A percentile compares a stretch with the other conserved stretches of the same genome.
Conservation (phyloP, 2,797 vertebrate species). For the Onychomys arenicola region DNA sequence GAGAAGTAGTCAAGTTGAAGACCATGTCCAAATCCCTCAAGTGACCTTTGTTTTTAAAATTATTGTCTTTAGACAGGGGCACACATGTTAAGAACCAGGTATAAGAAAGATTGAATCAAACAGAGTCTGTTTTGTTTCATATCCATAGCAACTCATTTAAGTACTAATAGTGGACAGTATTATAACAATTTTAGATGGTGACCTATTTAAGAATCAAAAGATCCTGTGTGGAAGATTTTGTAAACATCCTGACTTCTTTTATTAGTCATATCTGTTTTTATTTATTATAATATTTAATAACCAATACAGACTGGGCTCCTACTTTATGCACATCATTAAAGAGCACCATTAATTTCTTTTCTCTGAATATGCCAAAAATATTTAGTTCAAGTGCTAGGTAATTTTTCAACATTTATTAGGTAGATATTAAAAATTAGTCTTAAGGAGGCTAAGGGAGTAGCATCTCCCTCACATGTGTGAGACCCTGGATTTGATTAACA, state of each 20-base stretch:
- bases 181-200: conserved; percentile 12
- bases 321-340: neutral
- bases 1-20: conserved; percentile 32
- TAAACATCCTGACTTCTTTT: neutral
- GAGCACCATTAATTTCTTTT: conserved; percentile 17
- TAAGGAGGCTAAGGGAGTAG: neutral
- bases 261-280: conserved; percentile 22
- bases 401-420: neutral
- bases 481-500: neutral
- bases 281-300: neutral
- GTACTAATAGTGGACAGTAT: neutral
- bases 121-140: neutral
- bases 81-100: neutral
- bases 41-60: conserved; percentile 48
- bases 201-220: conserved; percentile 2
- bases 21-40: neutral
- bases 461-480: neutral
- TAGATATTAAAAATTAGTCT: conserved; percentile 15
- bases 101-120: neutral
- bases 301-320: neutral
- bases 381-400: neutral
- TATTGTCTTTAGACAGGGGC: conserved; percentile 26
- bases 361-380: neutral
- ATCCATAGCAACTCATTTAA: neutral
- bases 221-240: neutral